A percentile compares a stretch with the other conserved stretches of the same genome.
Evolutionary conservation across 2,888 invertebrate genomes (phyloP).

Genomic region (Lymantria monacha): DNA sequence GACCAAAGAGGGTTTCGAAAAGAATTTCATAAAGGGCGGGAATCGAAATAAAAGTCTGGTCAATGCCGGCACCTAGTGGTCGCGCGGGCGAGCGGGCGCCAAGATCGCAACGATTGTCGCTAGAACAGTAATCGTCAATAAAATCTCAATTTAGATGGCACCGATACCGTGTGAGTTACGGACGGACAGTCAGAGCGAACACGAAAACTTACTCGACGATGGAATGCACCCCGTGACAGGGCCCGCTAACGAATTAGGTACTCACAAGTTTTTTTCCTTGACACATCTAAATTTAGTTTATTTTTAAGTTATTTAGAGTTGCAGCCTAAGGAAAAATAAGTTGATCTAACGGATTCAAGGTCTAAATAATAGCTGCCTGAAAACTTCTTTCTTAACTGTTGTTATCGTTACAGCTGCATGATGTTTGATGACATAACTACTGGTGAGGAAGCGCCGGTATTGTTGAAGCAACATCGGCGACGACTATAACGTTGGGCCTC

Average conservation of each 20-base stretch:
- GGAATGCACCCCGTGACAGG: conserved; percentile 76
- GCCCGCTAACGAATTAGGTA: conserved; percentile 78
- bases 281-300: conserved; percentile 41
- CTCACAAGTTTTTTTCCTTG: conserved; percentile 54
- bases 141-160: conserved; percentile 82
- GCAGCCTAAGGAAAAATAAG: conserved; percentile 15
- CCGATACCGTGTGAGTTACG: conserved; percentile 80
- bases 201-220: conserved; percentile 79
- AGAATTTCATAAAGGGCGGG: conserved; percentile 38
- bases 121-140: conserved; percentile 82
- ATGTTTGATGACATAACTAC: not conserved
- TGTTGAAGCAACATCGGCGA: conserved; percentile 2
- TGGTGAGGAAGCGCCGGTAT: not conserved
- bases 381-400: not conserved
- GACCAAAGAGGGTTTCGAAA: conserved; percentile 32
- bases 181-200: conserved; percentile 70
- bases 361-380: no score
- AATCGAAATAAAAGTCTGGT: conserved; percentile 48
- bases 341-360: not conserved
- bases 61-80: conserved; percentile 39
- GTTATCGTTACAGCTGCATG: no score
- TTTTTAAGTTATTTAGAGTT: conserved; percentile 35
- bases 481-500: conserved; percentile 12
- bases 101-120: conserved; percentile 79
- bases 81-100: conserved; percentile 73